Percentiles rank a stretch among this genome's conserved stretches.
phyloP scores from a whole-genome alignment of 2,113 vertebrate species.

The Carassius gibelio region DNA sequence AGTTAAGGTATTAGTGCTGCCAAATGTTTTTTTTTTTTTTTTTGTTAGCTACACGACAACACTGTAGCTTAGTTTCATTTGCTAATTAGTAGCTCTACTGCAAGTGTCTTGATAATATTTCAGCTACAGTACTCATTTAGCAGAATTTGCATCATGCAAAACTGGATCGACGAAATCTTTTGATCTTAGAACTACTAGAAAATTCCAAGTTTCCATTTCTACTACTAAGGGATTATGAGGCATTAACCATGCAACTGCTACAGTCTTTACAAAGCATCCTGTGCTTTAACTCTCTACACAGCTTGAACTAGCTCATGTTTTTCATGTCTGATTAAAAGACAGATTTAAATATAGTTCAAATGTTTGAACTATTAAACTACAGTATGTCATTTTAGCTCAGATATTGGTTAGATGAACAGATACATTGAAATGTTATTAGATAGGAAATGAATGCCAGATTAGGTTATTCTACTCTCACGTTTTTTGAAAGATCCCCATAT shows the following conservation, averaged over 20 bases:
- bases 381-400: neutral
- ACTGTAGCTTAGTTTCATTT: slow-evolving; percentile 10
- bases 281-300: slow-evolving; percentile 35
- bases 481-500: slow-evolving; percentile 53
- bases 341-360: neutral
- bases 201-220: slow-evolving; percentile 35
- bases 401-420: neutral
- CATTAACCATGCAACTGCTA: slow-evolving; percentile 31
- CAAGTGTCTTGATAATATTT: slow-evolving; percentile 4
- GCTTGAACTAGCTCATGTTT: slow-evolving; percentile 23
- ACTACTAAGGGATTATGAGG: slow-evolving; percentile 41
- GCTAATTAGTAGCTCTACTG: slow-evolving; percentile 16
- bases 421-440: slow-evolving; percentile 13
- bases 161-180: slow-evolving; percentile 44
- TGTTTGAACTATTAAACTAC: neutral
- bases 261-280: slow-evolving; percentile 25
- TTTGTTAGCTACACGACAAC: neutral
- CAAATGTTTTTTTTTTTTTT: too few species aligned
- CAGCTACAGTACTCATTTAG: slow-evolving; percentile 22
- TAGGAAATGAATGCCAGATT: slow-evolving; percentile 16
- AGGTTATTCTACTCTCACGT: slow-evolving; percentile 38
- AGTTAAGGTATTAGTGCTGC: neutral
- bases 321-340: slow-evolving; percentile 26
- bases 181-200: slow-evolving; percentile 46
- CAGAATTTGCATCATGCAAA: slow-evolving; percentile 38